phyloP scores from a whole-genome alignment of 2,888 invertebrate genomes.

The Idaea straminata region DNA sequence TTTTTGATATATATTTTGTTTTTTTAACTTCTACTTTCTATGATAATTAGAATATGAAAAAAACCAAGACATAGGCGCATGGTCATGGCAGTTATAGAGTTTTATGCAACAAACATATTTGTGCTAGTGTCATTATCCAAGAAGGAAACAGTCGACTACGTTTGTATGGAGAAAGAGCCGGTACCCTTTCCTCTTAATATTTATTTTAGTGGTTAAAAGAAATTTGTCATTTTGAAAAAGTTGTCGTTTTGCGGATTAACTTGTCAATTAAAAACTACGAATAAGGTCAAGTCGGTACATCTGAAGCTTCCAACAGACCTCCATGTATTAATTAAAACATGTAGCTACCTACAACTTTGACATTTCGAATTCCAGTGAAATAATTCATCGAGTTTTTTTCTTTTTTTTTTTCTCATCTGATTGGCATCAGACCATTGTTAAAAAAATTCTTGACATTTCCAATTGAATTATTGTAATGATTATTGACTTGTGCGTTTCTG shows the following conservation, averaged over 20 bases:
- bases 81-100: too few species aligned
- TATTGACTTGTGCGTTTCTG: not conserved
- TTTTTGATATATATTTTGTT: too few species aligned
- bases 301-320: not conserved
- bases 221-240: not conserved
- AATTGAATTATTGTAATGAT: slow-evolving; percentile 4
- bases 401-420: not conserved
- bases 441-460: not conserved
- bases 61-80: too few species aligned
- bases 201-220: too few species aligned
- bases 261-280: not conserved
- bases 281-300: not conserved
- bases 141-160: too few species aligned
- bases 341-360: not conserved
- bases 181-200: too few species aligned
- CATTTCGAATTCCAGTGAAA: slow-evolving; percentile 5
- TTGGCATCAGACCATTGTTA: not conserved
- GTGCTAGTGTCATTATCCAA: too few species aligned
- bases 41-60: too few species aligned
- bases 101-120: too few species aligned
- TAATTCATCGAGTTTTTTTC: not conserved
- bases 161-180: too few species aligned
- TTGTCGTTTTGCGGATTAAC: not conserved
- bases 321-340: not conserved
- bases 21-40: too few species aligned